Conservation (phyloP, 2,797 vertebrate genomes). For the Mus minutoides region DNA sequence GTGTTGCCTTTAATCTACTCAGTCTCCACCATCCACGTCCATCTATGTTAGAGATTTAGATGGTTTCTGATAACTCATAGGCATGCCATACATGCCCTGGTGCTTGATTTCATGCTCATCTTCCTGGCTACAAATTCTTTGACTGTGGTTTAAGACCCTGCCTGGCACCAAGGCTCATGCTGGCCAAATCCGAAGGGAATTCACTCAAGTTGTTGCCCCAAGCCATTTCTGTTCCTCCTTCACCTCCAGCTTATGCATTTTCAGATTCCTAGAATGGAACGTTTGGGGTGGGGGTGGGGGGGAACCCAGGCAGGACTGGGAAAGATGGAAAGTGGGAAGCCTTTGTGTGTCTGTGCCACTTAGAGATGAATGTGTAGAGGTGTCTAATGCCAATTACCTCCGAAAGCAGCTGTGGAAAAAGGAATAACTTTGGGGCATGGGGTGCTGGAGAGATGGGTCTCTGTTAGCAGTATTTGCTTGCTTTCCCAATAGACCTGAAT, state of each 20-base stretch:
- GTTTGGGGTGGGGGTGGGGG: too few relatives aligned
- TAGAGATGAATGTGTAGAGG: not conserved
- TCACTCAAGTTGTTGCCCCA: not conserved
- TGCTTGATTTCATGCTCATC: not conserved
- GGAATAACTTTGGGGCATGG: not conserved
- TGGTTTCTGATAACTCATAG: not conserved
- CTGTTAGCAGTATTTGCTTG: not conserved
- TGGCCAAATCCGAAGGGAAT: accelerated
- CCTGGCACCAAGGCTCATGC: not conserved
- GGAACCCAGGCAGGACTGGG: not conserved
- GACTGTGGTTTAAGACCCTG: not conserved
- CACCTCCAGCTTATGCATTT: not conserved
- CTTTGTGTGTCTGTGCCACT: accelerated
- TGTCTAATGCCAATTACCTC: not conserved
- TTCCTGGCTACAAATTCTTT: not conserved
- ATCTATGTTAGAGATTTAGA: not conserved
- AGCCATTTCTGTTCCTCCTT: not conserved
- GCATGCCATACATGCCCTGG: not conserved
- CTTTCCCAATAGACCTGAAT: not conserved
- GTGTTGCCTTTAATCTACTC: not conserved
- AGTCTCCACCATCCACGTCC: accelerated
- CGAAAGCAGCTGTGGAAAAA: not conserved
- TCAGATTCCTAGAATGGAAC: not conserved
- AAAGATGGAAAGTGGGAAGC: not conserved
- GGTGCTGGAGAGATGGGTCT: not conserved